phyloP scores from a whole-genome alignment of 2,797 vertebrate genomes.

The Limnodromus scolopaceus region DNA sequence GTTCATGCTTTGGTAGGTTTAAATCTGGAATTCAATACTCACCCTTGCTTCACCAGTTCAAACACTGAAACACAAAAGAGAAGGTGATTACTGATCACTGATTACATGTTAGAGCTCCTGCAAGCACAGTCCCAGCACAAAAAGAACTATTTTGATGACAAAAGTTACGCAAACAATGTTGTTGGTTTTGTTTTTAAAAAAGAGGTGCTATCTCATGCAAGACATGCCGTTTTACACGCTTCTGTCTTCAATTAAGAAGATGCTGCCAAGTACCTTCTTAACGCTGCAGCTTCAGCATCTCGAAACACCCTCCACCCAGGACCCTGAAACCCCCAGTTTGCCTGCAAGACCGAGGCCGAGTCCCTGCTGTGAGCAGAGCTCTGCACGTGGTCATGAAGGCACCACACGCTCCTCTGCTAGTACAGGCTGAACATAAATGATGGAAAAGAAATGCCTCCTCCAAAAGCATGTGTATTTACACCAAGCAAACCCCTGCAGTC shows the following conservation, averaged over 20 bases:
- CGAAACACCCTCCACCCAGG: not conserved
- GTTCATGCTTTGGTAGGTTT: not conserved
- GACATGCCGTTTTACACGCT: not conserved
- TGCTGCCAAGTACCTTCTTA: not conserved
- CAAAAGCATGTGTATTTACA: not conserved
- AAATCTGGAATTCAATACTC: conserved; percentile 71
- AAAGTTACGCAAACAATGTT: not conserved
- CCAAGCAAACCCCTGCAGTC: not conserved
- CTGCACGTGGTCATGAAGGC: not conserved
- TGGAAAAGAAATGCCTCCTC: not conserved
- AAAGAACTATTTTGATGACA: not conserved
- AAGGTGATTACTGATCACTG: not conserved
- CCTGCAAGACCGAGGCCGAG: not conserved
- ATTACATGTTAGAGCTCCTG: not conserved
- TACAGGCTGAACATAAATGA: not conserved
- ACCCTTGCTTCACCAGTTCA: conserved; percentile 97
- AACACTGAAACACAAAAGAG: conserved; percentile 86
- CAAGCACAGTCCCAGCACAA: not conserved
- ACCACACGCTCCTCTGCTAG: not conserved
- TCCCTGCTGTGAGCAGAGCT: not conserved
- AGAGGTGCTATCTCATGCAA: not conserved
- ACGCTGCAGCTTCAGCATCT: not conserved
- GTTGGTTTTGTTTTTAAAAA: not conserved
- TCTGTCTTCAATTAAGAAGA: not conserved
- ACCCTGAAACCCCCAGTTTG: not conserved